A percentile compares a stretch with the other conserved stretches of the same genome.
phyloP scores from a whole-genome alignment of 1,140 invertebrate species.

The Bombus pyrosoma region DNA sequence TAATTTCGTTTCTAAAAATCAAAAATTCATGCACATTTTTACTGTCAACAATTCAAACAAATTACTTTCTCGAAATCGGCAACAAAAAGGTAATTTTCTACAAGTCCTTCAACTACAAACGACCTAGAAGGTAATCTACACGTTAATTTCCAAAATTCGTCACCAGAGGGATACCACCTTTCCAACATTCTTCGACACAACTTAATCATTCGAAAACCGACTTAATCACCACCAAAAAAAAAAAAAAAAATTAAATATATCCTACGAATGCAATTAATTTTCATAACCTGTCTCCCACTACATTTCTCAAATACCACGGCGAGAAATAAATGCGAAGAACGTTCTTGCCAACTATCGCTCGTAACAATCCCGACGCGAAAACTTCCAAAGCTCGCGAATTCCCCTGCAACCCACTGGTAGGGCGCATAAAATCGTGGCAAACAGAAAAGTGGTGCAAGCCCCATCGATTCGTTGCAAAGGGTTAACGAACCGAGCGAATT shows the following conservation, averaged over 20 bases:
- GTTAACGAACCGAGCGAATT: conserved; percentile 40
- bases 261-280: neutral
- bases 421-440: neutral
- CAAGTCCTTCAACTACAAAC: neutral
- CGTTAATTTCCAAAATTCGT: neutral
- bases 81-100: neutral
- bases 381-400: neutral
- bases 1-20: too few species aligned
- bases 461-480: conserved; percentile 36
- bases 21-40: too few species aligned
- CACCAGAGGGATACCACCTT: neutral
- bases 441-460: conserved; percentile 32
- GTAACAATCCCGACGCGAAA: neutral
- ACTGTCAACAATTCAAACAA: too few species aligned
- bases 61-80: neutral
- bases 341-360: neutral
- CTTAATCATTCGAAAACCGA: neutral
- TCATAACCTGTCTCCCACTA: neutral
- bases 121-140: neutral
- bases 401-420: neutral
- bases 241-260: neutral
- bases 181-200: neutral
- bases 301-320: neutral
- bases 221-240: neutral
- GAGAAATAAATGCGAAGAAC: neutral